phyloP scores from a whole-genome alignment of 2,888 invertebrate genomes.

The Drosophila subsilvestris region DNA sequence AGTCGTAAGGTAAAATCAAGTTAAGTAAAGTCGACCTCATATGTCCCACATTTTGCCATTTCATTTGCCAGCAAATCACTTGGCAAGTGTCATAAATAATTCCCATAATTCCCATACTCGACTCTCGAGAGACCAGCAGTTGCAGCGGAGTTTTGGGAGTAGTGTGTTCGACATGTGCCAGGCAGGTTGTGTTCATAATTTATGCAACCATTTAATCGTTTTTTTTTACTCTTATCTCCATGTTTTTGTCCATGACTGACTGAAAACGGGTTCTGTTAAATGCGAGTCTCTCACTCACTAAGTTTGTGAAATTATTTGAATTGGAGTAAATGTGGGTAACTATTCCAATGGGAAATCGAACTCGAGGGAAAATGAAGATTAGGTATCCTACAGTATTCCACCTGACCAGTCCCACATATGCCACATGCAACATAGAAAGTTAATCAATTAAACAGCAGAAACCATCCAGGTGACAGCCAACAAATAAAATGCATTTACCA shows the following conservation, averaged over 20 bases:
- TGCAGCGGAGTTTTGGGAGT: slow-evolving; percentile 12
- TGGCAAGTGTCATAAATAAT: slow-evolving; percentile 69
- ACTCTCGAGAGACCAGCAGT: slow-evolving; percentile 1
- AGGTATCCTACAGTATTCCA: background rate
- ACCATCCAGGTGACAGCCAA: slow-evolving; percentile 62
- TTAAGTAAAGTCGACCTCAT: slow-evolving; percentile 35
- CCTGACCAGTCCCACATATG: slow-evolving; percentile 10
- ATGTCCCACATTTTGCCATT: slow-evolving; percentile 32
- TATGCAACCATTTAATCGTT: slow-evolving; percentile 30
- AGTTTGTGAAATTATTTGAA: slow-evolving; percentile 10
- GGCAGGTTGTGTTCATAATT: slow-evolving; percentile 33
- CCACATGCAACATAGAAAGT: slow-evolving; percentile 7
- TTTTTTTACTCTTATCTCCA: background rate
- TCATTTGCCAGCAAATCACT: slow-evolving; percentile 58
- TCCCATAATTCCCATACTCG: slow-evolving; percentile 34
- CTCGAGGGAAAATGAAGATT: too few relatives aligned
- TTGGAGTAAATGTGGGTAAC: too few relatives aligned
- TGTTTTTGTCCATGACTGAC: background rate
- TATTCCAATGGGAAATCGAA: background rate
- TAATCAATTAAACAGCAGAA: slow-evolving; percentile 67
- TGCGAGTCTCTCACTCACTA: slow-evolving; percentile 1
- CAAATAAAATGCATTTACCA: slow-evolving; percentile 76
- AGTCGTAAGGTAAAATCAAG: slow-evolving; percentile 8
- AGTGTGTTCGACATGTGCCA: slow-evolving; percentile 28
- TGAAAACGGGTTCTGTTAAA: slow-evolving; percentile 23